These are phyloP conservation scores for Drosophila azteca DNA, from an alignment of 1,140 invertebrate genomes.

Conservation along the genomic window DNA sequence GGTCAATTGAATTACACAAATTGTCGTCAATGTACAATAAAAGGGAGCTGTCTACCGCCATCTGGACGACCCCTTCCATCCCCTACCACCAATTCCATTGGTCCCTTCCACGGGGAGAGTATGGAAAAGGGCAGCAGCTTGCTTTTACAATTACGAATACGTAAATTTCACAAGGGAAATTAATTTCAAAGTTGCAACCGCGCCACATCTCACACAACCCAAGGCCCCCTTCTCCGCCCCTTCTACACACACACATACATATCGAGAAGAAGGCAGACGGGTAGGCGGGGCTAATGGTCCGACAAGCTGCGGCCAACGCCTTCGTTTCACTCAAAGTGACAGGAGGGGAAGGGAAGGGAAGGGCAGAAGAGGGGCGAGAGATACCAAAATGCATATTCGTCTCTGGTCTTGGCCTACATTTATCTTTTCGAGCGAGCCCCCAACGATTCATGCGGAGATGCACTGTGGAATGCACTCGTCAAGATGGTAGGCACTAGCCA, in stretches of 20 bases:
- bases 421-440: constrained; percentile 39
- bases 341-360: constrained; percentile 24
- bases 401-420: constrained; percentile 61
- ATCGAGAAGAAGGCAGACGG: constrained; percentile 4
- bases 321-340: constrained; percentile 54
- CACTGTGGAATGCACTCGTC: constrained; percentile 7
- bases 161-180: constrained; percentile 61
- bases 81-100: not conserved
- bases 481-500: too few relatives aligned
- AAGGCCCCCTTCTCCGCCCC: not conserved
- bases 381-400: constrained; percentile 50
- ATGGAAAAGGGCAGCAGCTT: constrained; percentile 12
- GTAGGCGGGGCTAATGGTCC: constrained; percentile 42
- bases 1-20: constrained; percentile 38
- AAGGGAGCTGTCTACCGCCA: constrained; percentile 2
- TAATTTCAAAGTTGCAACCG: constrained; percentile 56
- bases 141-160: constrained; percentile 28
- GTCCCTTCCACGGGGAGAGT: constrained; percentile 16
- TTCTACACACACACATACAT: not conserved
- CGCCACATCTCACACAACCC: not conserved
- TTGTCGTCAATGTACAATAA: constrained; percentile 30
- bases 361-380: not conserved
- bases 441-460: constrained; percentile 8
- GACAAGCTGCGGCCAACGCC: constrained; percentile 55
- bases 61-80: constrained; percentile 4